Conservation (phyloP, 2,888 invertebrate genomes). For the Aporophyla nigra region DNA sequence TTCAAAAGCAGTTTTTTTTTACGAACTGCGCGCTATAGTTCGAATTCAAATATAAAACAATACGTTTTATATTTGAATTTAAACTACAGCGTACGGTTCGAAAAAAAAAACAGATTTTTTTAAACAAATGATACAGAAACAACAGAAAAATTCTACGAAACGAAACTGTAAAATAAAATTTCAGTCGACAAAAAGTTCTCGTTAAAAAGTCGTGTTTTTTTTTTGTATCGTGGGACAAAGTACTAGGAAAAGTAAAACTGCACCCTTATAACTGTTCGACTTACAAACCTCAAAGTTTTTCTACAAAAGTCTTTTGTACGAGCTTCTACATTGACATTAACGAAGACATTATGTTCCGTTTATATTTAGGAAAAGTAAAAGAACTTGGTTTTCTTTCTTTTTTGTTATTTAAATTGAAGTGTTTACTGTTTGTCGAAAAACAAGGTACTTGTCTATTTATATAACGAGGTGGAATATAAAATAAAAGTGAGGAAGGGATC, state of each 20-base stretch:
- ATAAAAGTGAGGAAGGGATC: constrained; percentile 17
- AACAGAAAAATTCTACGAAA: constrained; percentile 15
- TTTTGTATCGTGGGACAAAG: constrained; percentile 25
- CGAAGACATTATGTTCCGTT: constrained; percentile 27
- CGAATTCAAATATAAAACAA: neutral
- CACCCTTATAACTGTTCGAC: constrained; percentile 39
- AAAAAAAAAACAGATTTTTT: constrained; percentile 2
- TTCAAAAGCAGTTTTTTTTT: constrained; percentile 1
- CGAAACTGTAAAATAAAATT: constrained; percentile 20
- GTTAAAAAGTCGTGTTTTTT: constrained; percentile 17
- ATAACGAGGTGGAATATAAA: constrained; percentile 48
- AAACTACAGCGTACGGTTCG: neutral
- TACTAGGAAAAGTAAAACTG: constrained; percentile 19
- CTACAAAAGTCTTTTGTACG: constrained; percentile 16
- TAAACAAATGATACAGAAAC: constrained; percentile 6
- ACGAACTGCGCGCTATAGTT: too few relatives aligned
- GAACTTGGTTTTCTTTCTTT: constrained; percentile 20
- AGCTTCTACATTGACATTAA: constrained; percentile 31
- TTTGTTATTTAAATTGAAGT: constrained; percentile 50
- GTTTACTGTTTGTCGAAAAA: constrained; percentile 56
- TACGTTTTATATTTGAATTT: constrained; percentile 11
- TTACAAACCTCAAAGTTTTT: constrained; percentile 27
- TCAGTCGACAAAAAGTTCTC: constrained; percentile 22
- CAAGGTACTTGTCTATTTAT: constrained; percentile 43
- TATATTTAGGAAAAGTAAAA: constrained; percentile 13